Evolutionary conservation across 2,888 invertebrate genomes (phyloP), one percentile per base, ranked within the genome.

Genomic region (Hypsopygia costalis): DNA sequence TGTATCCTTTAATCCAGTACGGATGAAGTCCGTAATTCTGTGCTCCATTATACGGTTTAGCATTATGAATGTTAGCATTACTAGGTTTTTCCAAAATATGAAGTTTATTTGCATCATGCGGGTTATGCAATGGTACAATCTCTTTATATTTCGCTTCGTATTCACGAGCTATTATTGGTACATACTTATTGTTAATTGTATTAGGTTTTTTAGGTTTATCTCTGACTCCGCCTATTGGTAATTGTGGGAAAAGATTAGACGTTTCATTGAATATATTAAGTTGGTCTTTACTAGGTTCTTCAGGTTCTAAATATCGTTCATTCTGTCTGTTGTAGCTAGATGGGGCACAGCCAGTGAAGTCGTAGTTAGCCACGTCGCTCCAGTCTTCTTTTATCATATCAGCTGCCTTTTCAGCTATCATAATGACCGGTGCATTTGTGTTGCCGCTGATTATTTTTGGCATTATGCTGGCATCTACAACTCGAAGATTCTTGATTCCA

Each of bases 381-480:
- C 94, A 94, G 51, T 94, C 93, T 65, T 93, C 90, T 65, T 94
- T 95, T 51, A 96, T 94, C 90, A 96, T 92, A 59, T 96, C 95
- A 0, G 95, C 90, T 1, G 93, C 95, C 60, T 94, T 95, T 64
- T 96, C 96, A 0, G 93, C 96, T 31, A 96, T 93, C 96, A 96
- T 96, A 32, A 95, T 92, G 1, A 91, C 91, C 0, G 96, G 95
- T 0, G 94, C 95, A 59, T 95, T 95, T 0, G 95, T 96, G 62
- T 96, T 95, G 0, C 95, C 96, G 22, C 91, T 94, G 0, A 92
- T 89, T 39, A 96, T 94, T 1, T 80, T 91, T 0, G 96, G 96
- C 94, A 97, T 96, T 11, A 97, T 90, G 51, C 95, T 95, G 0
- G 93, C 94, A 68, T 97, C 97, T 1, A 95, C 91, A 0, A 97